Evolutionary conservation across 1,140 invertebrate genomes (phyloP).

Genomic region (Caenorhabditis latens): DNA sequence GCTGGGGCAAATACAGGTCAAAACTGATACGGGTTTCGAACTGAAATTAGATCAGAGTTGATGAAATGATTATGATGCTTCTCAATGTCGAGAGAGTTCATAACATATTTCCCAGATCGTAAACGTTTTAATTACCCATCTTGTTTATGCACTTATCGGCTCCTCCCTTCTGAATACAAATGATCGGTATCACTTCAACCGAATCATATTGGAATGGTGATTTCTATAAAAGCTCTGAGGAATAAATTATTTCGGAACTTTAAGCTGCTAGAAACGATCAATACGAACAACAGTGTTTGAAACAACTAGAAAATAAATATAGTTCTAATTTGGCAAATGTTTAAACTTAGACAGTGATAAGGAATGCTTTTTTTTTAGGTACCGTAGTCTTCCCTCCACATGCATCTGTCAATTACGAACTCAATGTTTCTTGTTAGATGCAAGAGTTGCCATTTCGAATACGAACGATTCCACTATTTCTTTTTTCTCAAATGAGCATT

Average conservation of each 20-base stretch:
- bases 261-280: no score
- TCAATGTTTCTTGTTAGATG: not conserved
- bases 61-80: not conserved
- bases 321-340: no score
- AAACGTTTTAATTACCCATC: not conserved
- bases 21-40: not conserved
- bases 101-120: conserved; percentile 5
- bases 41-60: not conserved
- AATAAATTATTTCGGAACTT: no score
- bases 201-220: not conserved
- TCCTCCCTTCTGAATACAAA: not conserved
- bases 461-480: not conserved
- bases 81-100: not conserved
- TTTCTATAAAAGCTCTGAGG: no score
- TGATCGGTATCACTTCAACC: not conserved
- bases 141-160: not conserved
- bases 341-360: not conserved
- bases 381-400: conserved; percentile 5
- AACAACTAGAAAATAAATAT: no score
- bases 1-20: conserved; percentile 18
- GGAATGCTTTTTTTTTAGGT: not conserved
- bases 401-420: not conserved
- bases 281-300: no score
- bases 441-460: not conserved
- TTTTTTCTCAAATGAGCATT: not conserved